phyloP scores from a whole-genome alignment of 2,113 vertebrate species.

The Mobula birostris region DNA sequence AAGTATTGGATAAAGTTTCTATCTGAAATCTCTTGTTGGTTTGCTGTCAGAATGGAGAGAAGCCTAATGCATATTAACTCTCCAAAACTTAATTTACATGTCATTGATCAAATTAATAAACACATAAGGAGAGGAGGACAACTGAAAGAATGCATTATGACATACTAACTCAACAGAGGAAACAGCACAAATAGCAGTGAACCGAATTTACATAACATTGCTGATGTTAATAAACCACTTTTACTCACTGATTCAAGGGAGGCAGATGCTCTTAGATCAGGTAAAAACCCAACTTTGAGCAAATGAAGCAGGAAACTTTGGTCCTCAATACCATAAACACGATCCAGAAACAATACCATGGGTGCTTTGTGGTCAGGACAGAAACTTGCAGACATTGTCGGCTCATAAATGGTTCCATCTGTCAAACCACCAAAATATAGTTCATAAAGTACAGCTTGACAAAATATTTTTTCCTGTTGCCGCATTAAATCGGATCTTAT shows the following conservation, averaged over 20 bases:
- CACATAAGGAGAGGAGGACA: neutral
- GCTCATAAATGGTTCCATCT: slow-evolving; percentile 86
- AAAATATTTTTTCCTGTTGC: neutral
- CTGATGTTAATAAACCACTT: neutral
- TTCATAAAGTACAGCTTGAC: neutral
- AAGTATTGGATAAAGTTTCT: neutral
- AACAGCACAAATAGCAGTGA: neutral
- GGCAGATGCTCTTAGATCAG: slow-evolving; percentile 84
- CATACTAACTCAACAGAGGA: neutral
- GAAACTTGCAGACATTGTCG: slow-evolving; percentile 89
- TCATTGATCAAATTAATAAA: neutral
- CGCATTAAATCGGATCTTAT: neutral
- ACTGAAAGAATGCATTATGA: neutral
- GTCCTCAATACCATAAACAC: slow-evolving; percentile 92
- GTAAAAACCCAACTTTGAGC: slow-evolving; percentile 91
- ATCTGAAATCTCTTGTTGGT: neutral
- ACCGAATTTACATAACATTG: neutral
- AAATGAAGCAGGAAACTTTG: slow-evolving; percentile 89
- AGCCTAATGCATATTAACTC: neutral
- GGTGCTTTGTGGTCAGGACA: slow-evolving; percentile 96
- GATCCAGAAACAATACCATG: slow-evolving; percentile 95
- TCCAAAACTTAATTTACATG: neutral
- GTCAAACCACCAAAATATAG: slow-evolving; percentile 42
- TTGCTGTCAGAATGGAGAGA: neutral
- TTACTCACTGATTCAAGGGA: slow-evolving; percentile 83